Percentiles rank a stretch among this genome's conserved stretches.
phyloP scores from a whole-genome alignment of 1,140 invertebrate genomes.

The Antheraea mylitta region DNA sequence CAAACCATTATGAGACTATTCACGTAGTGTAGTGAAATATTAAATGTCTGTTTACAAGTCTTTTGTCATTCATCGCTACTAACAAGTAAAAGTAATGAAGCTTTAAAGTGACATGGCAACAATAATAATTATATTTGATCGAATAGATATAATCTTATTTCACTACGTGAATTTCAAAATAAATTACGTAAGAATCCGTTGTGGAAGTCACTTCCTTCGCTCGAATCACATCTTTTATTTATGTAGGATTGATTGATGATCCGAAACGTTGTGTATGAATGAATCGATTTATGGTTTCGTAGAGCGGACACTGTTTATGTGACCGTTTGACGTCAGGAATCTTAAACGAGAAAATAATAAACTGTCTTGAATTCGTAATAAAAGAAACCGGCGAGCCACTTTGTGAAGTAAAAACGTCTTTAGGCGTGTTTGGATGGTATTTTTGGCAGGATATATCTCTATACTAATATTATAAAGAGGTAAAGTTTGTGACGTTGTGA shows the following conservation, averaged over 20 bases:
- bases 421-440: too few species aligned
- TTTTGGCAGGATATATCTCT: too few species aligned
- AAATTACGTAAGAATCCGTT: slow-evolving; percentile 59
- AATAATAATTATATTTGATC: not conserved
- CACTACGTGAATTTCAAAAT: slow-evolving; percentile 27
- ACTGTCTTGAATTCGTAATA: slow-evolving; percentile 33
- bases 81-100: too few species aligned
- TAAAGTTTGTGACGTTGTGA: too few species aligned
- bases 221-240: slow-evolving; percentile 68
- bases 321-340: slow-evolving; percentile 65
- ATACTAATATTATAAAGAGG: too few species aligned
- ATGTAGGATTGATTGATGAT: slow-evolving; percentile 70
- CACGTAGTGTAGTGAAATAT: too few species aligned
- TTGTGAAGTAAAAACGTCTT: too few species aligned
- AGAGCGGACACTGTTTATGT: slow-evolving; percentile 60
- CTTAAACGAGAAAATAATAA: slow-evolving; percentile 50
- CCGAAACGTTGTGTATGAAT: slow-evolving; percentile 67
- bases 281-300: slow-evolving; percentile 71
- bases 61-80: too few species aligned
- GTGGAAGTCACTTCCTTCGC: slow-evolving; percentile 48
- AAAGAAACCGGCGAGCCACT: not conserved
- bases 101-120: too few species aligned
- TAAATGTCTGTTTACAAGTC: too few species aligned
- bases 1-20: too few species aligned
- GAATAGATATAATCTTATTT: not conserved